Base-by-base conservation (phyloP, 2,113 vertebrate species). In the Amphiprion percula region DNA sequence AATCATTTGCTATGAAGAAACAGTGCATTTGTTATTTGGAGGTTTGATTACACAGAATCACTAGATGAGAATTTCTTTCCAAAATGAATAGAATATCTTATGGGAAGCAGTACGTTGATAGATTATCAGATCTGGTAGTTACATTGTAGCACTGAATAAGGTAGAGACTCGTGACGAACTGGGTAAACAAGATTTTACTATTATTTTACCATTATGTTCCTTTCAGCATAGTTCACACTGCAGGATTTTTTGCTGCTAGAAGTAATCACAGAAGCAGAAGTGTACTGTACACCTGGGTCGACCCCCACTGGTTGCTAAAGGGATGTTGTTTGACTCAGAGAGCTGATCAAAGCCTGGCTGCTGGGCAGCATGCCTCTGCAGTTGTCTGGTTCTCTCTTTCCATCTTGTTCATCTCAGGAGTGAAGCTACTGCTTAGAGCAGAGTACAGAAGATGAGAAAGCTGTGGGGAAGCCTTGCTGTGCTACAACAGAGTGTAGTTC, bases 341-440 rank as follows among this genome's bases (percentile, higher is more conserved):
- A 80, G 39, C 50, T 69, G 86, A 93, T 91, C 86, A 90, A 91
- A 91, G 86, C 68, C 28, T 66, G 30, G 70, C 89, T 84, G 53
- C 75, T 82, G 84, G 87, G 78, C 84, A 82, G 21, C 66, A 53
- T 85, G 84, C 81, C 79, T 77, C 61, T 28, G 55, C 77, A 65
- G 56, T 52, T 75, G 59, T 72, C 80, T 77, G 64, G 50, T 30
- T 82, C 72, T 77, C 39, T 24, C 68, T 72, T 86, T 87, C 77
- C 68, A 72, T 83, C 86, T 80, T 77, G 79, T 78, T 82, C 81
- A 66, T 70, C 77, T 80, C 19, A n/a, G 69, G 37, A 39, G 77
- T 44, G 17, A 66, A 80, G 82, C 44, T 26, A 71, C 72, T 62
- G 72, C 82, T 79, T 52, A 24, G 61, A 85, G 79, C 60, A 28